Evolutionary conservation across 2,888 invertebrate genomes (phyloP).

Genomic region (Drosophila demipolita): DNA sequence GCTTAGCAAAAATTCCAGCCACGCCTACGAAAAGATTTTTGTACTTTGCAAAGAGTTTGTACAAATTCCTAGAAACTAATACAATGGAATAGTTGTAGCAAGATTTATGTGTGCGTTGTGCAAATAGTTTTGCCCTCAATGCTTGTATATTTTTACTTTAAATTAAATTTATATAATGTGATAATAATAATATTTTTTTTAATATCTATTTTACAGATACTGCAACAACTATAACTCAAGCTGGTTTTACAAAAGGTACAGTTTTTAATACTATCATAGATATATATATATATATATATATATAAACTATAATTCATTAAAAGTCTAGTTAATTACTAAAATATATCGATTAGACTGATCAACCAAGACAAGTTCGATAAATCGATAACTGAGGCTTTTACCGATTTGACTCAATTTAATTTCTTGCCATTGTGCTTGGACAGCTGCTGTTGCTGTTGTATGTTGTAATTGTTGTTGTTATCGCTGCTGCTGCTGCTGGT

Average conservation of each 20-base stretch:
- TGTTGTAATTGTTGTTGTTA: too few relatives aligned
- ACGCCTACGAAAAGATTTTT: constrained; percentile 2
- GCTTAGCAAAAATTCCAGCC: not conserved
- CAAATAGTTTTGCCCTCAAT: not conserved
- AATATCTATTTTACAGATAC: constrained; percentile 13
- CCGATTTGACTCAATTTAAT: constrained; percentile 25
- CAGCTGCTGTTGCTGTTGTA: constrained; percentile 3
- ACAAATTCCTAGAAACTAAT: constrained; percentile 1
- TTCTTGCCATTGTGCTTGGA: constrained; percentile 45
- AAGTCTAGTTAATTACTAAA: not conserved
- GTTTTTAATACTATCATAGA: not conserved
- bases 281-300: not conserved
- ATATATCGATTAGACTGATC: not conserved
- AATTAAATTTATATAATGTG: not conserved
- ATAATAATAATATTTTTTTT: not conserved
- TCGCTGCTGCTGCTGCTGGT: constrained; percentile 28
- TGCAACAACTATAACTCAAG: not conserved
- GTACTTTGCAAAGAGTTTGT: not conserved
- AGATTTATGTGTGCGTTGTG: not conserved
- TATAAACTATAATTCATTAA: not conserved
- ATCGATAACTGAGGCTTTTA: not conserved
- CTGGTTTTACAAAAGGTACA: not conserved
- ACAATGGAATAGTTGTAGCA: not conserved
- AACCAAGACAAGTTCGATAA: not conserved
- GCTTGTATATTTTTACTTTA: not conserved